Evolutionary conservation across 2,797 vertebrate species (phyloP), one percentile per base, ranked within the genome.

Genomic region (Champsocephalus esox): DNA sequence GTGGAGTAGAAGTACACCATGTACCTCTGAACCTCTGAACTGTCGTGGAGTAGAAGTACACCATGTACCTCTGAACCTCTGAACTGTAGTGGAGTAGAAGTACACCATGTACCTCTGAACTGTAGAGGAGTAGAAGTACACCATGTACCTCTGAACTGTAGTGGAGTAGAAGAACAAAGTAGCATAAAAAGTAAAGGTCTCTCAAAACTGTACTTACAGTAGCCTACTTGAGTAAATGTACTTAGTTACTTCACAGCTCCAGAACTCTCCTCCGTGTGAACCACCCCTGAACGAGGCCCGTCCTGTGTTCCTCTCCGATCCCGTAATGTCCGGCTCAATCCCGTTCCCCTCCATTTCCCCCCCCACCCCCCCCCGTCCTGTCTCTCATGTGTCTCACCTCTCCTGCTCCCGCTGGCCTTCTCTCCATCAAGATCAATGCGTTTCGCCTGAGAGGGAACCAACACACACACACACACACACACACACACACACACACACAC

Each of bases 351-450:
- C 60, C 65, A 75, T 77, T 66, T 68, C 79, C 58, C 54, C 46
- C 54, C n/a, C n/a, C n/a, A n/a, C 46, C 24, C 44, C 65, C 77
- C 56, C 66, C 79, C 71, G 43, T 68, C 45, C 70, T 12, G 58
- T 72, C 81, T 87, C 75, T 80, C 74, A 65, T 74, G 55, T 62
- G 59, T 48, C 59, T 81, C 13, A 76, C 79, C 84, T 76, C 74
- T 43, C 51, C 46, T 44, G 66, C 77, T 74, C 55, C 0, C 0
- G 1, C 78, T 67, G 56, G 77, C 65, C 1, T 58, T 19, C 74
- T 68, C 79, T 17, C 41, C 84, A 89, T 88, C 82, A 82, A 84
- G 83, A 90, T 90, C 85, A 89, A 88, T 90, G 86, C 1, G 51
- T 72, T 57, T 75, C 59, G 7, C 54, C 65, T 73, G 72, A 79